Evolutionary conservation across 2,888 invertebrate genomes (phyloP), one percentile per base, ranked within the genome.

Genomic region (Zele albiditarsus): DNA sequence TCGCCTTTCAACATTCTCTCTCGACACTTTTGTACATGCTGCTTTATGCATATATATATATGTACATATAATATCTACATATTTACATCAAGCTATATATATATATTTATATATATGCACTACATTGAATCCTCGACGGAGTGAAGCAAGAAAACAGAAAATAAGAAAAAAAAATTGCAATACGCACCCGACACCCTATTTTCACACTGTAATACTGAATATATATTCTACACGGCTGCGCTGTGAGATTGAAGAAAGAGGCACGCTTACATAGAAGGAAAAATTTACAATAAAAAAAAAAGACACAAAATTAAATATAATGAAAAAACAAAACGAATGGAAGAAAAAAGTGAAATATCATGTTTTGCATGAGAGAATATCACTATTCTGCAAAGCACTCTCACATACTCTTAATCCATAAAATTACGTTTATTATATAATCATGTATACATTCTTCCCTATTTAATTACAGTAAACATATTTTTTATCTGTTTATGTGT

Each of bases 161-260:
- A 14, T 67, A 73, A 31, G 31, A 20, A n/a, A 49, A 10, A 46
- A 49, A 67, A 25, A 46, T 23, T 67, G 46, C 67, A 46, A 67
- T 49, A 27, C 27, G 49, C 67, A 16, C 27, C 23, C 23, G 27
- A 27, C 57, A 68, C 27, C 57, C 20, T 53, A 68, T n/a, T 68
- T 68, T 53, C 33, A 46, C 68, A 68, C 57, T 27, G 5, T 23
- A 20, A 53, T 53, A 53, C 8, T 53, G 3, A 46, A 27, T 16
- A 46, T 67, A 25, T 38, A 25, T 38, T 25, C 27, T 28, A 28
- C 28, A 60, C 3, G 3, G 60, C 5, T 23, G 8, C 16, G 28
- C 60, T 60, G 60, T 10, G 16, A 28, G 14, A 3, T 4, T 27
- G 4, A n/a, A 8, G 16, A 60, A 14, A 60, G 12, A 60, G 28